Percentiles rank a stretch among this genome's conserved stretches.
phyloP scores from a whole-genome alignment of 1,140 invertebrate species.

The Pseudomyrmex gracilis region DNA sequence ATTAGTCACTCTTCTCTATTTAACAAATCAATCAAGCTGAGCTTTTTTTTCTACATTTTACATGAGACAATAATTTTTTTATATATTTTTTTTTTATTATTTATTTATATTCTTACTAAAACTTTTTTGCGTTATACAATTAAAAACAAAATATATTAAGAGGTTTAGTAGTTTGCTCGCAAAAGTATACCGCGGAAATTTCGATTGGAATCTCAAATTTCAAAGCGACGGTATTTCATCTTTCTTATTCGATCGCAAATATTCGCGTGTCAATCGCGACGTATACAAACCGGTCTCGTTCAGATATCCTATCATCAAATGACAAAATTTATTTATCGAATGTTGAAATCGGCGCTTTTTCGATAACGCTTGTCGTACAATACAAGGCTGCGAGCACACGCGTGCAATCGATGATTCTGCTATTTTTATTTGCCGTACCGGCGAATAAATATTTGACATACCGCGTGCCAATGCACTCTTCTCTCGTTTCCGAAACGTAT shows the following conservation, averaged over 20 bases:
- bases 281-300: neutral
- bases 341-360: neutral
- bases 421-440: constrained; percentile 13
- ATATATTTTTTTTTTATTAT: no score
- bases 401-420: neutral
- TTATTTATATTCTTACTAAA: no score
- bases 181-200: no score
- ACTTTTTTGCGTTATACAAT: no score
- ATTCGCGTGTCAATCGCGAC: neutral
- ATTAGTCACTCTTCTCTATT: no score
- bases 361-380: constrained; percentile 22
- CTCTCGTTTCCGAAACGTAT: neutral
- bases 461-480: neutral
- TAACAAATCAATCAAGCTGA: no score
- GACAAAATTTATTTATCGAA: constrained; percentile 40
- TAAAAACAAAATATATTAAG: no score
- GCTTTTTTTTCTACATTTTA: no score
- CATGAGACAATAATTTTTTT: no score
- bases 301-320: constrained; percentile 10
- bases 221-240: no score
- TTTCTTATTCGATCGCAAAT: neutral
- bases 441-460: constrained; percentile 29
- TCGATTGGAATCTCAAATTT: no score
- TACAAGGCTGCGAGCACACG: neutral
- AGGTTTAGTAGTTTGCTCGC: no score